A percentile compares a stretch with the other conserved stretches of the same genome.
phyloP scores from a whole-genome alignment of 37 sponge, comb jelly and placozoan species.

The Geodia barretti region DNA sequence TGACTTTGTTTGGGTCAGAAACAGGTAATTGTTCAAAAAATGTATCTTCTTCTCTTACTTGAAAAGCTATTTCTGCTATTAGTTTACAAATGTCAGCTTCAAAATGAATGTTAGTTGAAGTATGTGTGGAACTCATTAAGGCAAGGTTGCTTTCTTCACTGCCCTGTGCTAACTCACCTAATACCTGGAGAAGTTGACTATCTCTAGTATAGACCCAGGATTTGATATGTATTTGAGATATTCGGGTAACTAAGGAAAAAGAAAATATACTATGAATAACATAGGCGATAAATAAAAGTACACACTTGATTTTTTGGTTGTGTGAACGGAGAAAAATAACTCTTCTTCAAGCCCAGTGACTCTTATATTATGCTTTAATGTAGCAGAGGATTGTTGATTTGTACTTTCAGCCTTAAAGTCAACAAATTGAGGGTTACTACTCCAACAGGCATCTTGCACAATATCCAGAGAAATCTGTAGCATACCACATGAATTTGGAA shows the following conservation, averaged over 20 bases:
- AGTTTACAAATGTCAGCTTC: background rate
- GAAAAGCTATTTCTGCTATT: background rate
- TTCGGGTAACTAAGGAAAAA: no score
- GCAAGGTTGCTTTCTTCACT: background rate
- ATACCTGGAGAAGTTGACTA: background rate
- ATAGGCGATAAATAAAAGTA: background rate
- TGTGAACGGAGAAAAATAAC: background rate
- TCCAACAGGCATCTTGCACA: no score
- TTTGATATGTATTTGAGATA: background rate
- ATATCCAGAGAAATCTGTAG: no score
- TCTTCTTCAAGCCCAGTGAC: background rate
- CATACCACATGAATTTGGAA: no score
- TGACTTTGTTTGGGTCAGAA: no score
- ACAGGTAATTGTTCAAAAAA: background rate
- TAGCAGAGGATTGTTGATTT: background rate
- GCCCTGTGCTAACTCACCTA: background rate
- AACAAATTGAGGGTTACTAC: background rate
- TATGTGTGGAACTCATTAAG: background rate
- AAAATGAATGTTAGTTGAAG: no score
- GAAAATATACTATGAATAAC: no score
- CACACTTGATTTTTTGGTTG: background rate
- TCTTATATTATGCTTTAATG: background rate
- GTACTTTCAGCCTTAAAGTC: background rate
- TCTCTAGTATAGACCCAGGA: background rate
- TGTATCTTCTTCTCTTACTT: background rate